These are phyloP conservation scores for Rutilus rutilus DNA, from an alignment of 2,113 vertebrate species.

Conservation along the genomic window DNA sequence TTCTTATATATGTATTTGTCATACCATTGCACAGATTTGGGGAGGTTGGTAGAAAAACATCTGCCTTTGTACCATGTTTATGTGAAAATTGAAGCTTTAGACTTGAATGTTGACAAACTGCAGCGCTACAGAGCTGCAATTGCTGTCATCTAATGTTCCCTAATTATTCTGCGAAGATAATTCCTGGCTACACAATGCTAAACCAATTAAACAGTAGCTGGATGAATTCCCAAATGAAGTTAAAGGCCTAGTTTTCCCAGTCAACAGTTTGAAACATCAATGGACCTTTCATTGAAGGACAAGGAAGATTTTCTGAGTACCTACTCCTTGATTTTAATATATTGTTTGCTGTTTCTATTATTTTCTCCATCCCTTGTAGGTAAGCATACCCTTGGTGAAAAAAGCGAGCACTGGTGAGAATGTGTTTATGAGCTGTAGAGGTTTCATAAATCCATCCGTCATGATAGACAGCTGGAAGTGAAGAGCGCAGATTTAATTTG, in stretches of 20 bases:
- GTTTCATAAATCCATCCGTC: slow-evolving; percentile 57
- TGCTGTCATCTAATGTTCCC: slow-evolving; percentile 21
- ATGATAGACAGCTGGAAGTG: slow-evolving; percentile 58
- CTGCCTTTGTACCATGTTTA: background rate
- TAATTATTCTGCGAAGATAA: slow-evolving; percentile 23
- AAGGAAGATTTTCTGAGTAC: slow-evolving; percentile 1
- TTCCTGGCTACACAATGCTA: slow-evolving; percentile 21
- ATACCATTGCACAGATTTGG: background rate
- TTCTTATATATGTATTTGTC: background rate
- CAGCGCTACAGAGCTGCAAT: background rate
- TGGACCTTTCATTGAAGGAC: background rate
- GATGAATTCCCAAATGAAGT: slow-evolving; percentile 30
- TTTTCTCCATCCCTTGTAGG: slow-evolving; percentile 31
- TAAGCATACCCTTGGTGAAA: background rate
- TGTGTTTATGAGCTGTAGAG: slow-evolving; percentile 53
- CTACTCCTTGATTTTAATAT: slow-evolving; percentile 11
- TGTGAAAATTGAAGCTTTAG: slow-evolving; percentile 13
- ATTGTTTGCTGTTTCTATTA: slow-evolving; percentile 13
- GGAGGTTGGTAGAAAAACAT: background rate
- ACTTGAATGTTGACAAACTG: slow-evolving; percentile 6
- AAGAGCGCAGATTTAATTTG: slow-evolving; percentile 62
- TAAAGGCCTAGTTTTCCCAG: background rate
- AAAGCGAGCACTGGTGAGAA: slow-evolving; percentile 3
- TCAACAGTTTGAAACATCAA: background rate
- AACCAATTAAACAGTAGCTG: slow-evolving; percentile 12